phyloP scores from a whole-genome alignment of 2,888 invertebrate species.

The Drosophila colorata region DNA sequence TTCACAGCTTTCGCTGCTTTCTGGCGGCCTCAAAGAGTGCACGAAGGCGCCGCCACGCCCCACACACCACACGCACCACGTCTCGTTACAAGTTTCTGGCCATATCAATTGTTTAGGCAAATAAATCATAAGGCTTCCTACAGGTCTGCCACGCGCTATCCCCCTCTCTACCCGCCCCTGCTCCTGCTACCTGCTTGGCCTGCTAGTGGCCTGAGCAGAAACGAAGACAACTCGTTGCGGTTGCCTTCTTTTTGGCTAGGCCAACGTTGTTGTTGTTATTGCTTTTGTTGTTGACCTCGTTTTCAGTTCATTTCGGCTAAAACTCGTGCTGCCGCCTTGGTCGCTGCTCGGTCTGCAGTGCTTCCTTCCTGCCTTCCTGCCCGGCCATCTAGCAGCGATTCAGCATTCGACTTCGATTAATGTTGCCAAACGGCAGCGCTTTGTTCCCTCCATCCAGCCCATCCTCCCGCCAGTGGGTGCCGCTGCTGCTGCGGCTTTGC shows the following conservation, averaged over 20 bases:
- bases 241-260: conserved; percentile 33
- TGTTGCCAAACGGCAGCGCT: conserved; percentile 54
- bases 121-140: conserved; percentile 73
- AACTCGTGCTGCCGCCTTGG: conserved; percentile 21
- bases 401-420: conserved; percentile 71
- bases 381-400: conserved; percentile 43
- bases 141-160: conserved; percentile 18
- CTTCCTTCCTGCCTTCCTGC: conserved; percentile 61
- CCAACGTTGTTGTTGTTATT: conserved; percentile 16
- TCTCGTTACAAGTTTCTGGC: conserved; percentile 19
- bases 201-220: background rate
- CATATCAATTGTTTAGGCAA: conserved; percentile 71
- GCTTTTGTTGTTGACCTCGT: conserved; percentile 58
- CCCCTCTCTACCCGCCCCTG: background rate
- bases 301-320: conserved; percentile 45
- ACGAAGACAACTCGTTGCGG: conserved; percentile 17
- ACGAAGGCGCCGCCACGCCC: conserved; percentile 23
- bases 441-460: conserved; percentile 32
- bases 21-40: conserved; percentile 46
- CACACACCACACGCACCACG: background rate
- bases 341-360: conserved; percentile 45
- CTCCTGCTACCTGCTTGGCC: conserved; percentile 14
- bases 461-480: background rate
- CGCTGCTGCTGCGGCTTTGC: conserved; percentile 25
- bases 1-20: conserved; percentile 16